Conservation (phyloP, 2,797 vertebrate species). For the Miichthys miiuy region DNA sequence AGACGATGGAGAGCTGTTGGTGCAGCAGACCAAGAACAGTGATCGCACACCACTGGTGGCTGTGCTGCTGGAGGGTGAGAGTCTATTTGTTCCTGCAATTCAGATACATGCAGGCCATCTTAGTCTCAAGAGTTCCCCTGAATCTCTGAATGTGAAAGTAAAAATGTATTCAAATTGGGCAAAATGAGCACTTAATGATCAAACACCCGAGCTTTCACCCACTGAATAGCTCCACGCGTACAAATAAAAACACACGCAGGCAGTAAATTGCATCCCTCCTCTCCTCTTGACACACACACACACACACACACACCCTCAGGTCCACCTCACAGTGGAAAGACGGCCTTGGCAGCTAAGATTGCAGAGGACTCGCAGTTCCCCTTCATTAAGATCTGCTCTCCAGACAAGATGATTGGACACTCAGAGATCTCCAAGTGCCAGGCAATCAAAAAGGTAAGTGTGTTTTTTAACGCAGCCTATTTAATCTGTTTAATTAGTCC, state of each 20-base stretch:
- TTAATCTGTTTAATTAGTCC: neutral
- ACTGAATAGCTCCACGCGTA: neutral
- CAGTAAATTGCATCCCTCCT: constrained; percentile 5
- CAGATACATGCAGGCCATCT: neutral
- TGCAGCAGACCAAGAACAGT: constrained; percentile 98
- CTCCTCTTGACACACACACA: neutral
- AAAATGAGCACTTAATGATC: neutral
- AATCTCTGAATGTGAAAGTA: neutral
- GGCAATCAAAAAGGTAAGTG: constrained; percentile 95
- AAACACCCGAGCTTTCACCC: neutral
- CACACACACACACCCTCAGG: constrained; percentile 78
- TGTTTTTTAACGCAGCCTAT: neutral
- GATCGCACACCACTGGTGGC: constrained; percentile 96
- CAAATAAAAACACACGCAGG: neutral
- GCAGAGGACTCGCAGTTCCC: constrained; percentile 97
- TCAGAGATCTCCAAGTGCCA: constrained; percentile 98
- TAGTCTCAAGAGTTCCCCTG: neutral
- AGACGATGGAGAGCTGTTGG: constrained; percentile 95
- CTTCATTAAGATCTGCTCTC: constrained; percentile 99
- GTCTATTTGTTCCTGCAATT: neutral
- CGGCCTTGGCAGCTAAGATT: constrained; percentile 95
- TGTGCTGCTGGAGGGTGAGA: constrained; percentile 93
- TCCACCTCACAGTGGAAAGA: constrained; percentile 96
- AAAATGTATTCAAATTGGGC: neutral
- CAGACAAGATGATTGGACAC: constrained; percentile 98